Base-by-base conservation (phyloP, 2,888 invertebrate genomes). In the Ectemnius continuus region DNA sequence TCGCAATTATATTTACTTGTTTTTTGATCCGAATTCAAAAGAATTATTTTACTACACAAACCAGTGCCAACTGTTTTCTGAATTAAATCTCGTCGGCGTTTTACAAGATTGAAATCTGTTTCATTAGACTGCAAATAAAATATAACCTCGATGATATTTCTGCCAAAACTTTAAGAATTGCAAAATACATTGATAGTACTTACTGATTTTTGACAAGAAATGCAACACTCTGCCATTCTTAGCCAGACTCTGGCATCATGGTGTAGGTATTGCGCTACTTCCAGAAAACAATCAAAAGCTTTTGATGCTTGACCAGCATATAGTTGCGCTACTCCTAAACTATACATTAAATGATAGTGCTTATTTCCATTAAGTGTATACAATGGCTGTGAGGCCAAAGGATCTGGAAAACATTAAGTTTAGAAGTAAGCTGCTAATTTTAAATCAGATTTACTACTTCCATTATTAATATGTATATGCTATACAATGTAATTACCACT, bases 181-280 rank as follows among this genome's bases (percentile, higher is more conserved):
- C 2, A 36, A 36, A 36, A 8, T 59, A 52, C 13, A n/a, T 45
- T 61, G 20, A 28, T 46, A 52, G 88, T 87, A 88, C 93, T 92
- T 82, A 94, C 93, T 78, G 92, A 92, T 87, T 94, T 94, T 84
- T 94, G 93, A 86, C 93, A 93, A 84, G 93, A 94, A 59, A 97
- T 96, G 89, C 97, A 97, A 88, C 98, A 97, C 91, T 99, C 99
- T 0, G 98, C 98, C 85, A 99, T 92, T 84, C 98, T 93, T 70
- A 98, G 92, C 98, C 99, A 99, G 56, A 99, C 93, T 69, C 96
- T 93, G 3, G 98, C 96, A 91, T 98, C 98, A 83, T 95, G 95
- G 76, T 96, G 97, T 86, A 96, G 97, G 71, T 96, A 94, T 78
- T 97, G 94, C 0, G 97, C 94, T 2, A 96, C 96, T 90, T 97